Evolutionary conservation across 1,140 invertebrate genomes (phyloP), one percentile per base, ranked within the genome.

Genomic region (Leguminivora glycinivorella): DNA sequence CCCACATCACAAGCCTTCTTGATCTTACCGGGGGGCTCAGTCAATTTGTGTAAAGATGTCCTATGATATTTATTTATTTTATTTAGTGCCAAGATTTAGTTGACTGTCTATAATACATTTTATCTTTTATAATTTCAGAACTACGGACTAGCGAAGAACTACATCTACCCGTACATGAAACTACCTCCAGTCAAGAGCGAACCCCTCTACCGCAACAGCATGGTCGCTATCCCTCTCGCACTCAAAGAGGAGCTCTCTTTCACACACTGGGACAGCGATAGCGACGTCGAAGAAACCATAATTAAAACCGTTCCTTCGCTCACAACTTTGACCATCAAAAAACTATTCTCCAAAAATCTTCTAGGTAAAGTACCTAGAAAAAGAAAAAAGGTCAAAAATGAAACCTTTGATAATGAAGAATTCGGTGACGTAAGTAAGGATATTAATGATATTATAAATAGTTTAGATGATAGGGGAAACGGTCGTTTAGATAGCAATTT

Each of bases 351-450:
- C 0, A 47, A 70, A 4, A 82, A 75, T 40, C 73, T 77, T n/a
- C 47, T 89, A 0, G 87, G 84, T 0, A 83, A 84, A 76, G 81
- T 86, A 0, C 84, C 83, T 0, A 85, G 77, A 34, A 88, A 82
- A 63, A 60, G 56, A 10, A 75, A 81, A 68, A 83, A 81, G 24
- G 56, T 85, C 0, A 87, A 82, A 78, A 72, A 67, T 3, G 82
- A 83, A 7, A 68, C 70, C 1, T 82, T 82, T 7, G 81, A 86
- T 56, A 76, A 75, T 0, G 56, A 73, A 0, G 72, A 78, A 19
- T 43, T 72, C 22, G 68, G 72, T 70, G 71, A 67, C 6, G 70
- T 72, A 3, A 70, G 68, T 14, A 75, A 56, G n/a, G 77, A 84
- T 60, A 82, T 83, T 26, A 70, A 76, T 72, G 75, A 74, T 69